Conservation (phyloP, 2,888 invertebrate genomes). For the Ypsolopha scabrella region DNA sequence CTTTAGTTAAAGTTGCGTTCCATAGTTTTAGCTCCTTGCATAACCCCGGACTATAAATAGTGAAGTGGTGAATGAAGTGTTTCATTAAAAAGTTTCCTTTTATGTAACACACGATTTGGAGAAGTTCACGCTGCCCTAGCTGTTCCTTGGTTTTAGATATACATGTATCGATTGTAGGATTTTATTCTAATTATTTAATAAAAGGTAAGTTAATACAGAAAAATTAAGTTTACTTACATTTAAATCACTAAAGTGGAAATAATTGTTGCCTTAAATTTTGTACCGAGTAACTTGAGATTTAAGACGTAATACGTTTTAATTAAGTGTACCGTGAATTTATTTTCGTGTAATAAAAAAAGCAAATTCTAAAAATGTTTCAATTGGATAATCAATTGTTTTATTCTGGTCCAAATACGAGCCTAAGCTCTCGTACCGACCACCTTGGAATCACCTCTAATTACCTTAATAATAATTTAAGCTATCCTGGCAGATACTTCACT, state of each 20-base stretch:
- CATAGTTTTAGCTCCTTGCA: slow-evolving; percentile 7
- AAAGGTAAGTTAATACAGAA: too few species aligned
- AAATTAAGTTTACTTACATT: background rate
- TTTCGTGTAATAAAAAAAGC: too few species aligned
- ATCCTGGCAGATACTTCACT: background rate
- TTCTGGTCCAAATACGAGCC: too few species aligned
- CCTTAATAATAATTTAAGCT: background rate
- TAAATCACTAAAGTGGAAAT: background rate
- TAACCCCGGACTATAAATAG: slow-evolving; percentile 20
- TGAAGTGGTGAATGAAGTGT: slow-evolving; percentile 29
- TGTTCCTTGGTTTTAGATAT: background rate
- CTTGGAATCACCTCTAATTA: background rate
- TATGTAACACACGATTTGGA: slow-evolving; percentile 1
- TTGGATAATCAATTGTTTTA: too few species aligned
- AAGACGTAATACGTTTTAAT: too few species aligned
- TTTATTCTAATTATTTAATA: too few species aligned
- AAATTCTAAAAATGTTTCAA: too few species aligned
- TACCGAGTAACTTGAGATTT: too few species aligned
- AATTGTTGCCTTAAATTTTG: background rate
- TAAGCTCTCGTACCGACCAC: background rate
- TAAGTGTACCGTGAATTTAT: too few species aligned
- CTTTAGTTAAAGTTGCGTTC: slow-evolving; percentile 23
- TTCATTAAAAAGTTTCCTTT: background rate
- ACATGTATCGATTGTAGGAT: background rate
- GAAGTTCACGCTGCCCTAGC: background rate